Evolutionary conservation across 53 echinoderm and acorn worm genomes (phyloP).

Genomic region (Paelopatides confundens): DNA sequence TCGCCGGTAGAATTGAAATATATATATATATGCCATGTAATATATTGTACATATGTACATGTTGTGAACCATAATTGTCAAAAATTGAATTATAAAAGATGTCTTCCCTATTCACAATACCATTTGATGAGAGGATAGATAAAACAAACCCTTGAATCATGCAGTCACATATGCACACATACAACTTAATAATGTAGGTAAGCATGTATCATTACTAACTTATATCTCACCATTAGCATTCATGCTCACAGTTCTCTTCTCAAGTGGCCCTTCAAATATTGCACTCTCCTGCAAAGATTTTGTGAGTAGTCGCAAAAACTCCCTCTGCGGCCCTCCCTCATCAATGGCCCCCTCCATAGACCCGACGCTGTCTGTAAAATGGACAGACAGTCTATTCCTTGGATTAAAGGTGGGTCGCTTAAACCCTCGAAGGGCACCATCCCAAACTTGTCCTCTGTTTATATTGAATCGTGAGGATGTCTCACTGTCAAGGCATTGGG

Average conservation of each 20-base stretch:
- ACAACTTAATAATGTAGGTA: too few relatives aligned
- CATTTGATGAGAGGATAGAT: too few relatives aligned
- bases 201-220: too few relatives aligned
- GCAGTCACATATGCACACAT: too few relatives aligned
- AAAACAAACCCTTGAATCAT: too few relatives aligned
- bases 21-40: too few relatives aligned
- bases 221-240: not conserved
- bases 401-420: not conserved
- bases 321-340: slow-evolving; percentile 9
- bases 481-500: not conserved
- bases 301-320: not conserved
- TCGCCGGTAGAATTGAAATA: too few relatives aligned
- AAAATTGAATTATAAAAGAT: too few relatives aligned
- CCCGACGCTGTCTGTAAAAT: slow-evolving; percentile 3
- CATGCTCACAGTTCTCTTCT: not conserved
- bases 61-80: too few relatives aligned
- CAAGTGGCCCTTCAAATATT: not conserved
- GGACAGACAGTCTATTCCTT: not conserved
- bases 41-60: too few relatives aligned
- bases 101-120: too few relatives aligned
- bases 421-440: not conserved
- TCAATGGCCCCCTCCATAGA: not conserved
- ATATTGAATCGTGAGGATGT: not conserved
- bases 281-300: not conserved
- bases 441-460: not conserved